A percentile compares a stretch with the other conserved stretches of the same genome.
Conservation (phyloP, 2,797 vertebrate species). For the Siniperca scherzeri region DNA sequence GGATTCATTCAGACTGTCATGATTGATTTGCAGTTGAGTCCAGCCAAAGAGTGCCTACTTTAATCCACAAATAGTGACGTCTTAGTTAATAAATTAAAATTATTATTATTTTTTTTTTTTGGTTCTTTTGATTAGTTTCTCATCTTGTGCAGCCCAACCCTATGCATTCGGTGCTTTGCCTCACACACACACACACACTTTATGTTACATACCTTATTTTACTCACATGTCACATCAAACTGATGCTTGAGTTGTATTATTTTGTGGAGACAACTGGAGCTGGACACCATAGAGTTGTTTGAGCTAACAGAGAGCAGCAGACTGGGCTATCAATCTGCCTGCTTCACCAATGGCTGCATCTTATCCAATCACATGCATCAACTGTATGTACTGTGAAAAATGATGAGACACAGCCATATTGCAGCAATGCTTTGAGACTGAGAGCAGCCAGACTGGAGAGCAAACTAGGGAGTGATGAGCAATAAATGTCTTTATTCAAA, state of each 20-base stretch:
- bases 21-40: neutral
- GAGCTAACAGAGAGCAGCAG: neutral
- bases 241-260: neutral
- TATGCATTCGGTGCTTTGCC: neutral
- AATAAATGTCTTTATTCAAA: conserved; percentile 17
- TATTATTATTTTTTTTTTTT: neutral
- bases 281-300: neutral
- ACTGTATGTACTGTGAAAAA: neutral
- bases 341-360: neutral
- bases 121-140: neutral
- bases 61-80: neutral
- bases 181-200: neutral
- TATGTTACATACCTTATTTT: neutral
- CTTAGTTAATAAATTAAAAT: neutral
- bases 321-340: neutral
- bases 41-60: neutral
- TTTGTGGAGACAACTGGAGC: neutral
- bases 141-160: neutral
- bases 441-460: conserved; percentile 17
- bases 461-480: neutral
- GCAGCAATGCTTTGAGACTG: neutral
- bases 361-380: neutral
- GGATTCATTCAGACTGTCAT: conserved; percentile 22
- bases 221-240: neutral
- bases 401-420: neutral